phyloP scores from a whole-genome alignment of 2,888 invertebrate genomes.

The Pasiphila rectangulata region DNA sequence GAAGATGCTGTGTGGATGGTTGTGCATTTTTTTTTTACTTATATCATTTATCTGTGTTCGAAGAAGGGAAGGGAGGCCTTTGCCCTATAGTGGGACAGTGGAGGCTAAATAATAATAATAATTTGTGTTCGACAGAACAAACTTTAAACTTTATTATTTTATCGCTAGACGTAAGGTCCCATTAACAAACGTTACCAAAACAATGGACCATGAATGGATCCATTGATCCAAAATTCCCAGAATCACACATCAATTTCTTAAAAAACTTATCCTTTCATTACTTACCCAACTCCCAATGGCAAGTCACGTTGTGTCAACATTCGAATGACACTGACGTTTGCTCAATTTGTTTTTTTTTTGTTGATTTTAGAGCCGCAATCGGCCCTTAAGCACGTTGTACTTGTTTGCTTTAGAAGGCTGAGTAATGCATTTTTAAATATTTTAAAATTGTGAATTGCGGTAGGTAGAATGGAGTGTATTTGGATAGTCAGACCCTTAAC shows the following conservation, averaged over 20 bases:
- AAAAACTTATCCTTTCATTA: too few species aligned
- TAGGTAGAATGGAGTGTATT: slow-evolving; percentile 2
- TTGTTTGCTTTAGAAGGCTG: slow-evolving; percentile 22
- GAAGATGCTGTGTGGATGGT: too few species aligned
- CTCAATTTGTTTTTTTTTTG: slow-evolving; percentile 6
- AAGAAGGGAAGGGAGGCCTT: too few species aligned
- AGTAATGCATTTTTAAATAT: slow-evolving; percentile 40
- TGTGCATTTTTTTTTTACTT: too few species aligned
- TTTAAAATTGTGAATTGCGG: slow-evolving; percentile 23
- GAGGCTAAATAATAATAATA: too few species aligned
- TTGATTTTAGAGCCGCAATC: slow-evolving; percentile 14
- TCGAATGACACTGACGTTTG: background rate
- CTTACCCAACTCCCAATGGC: slow-evolving; percentile 3
- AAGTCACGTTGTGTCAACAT: slow-evolving; percentile 29
- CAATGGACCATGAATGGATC: slow-evolving; percentile 3
- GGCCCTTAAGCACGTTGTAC: slow-evolving; percentile 36
- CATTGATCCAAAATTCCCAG: slow-evolving; percentile 5
- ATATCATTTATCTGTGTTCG: background rate
- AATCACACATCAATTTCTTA: slow-evolving; percentile 8
- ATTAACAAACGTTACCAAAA: background rate
- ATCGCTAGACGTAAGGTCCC: too few species aligned
- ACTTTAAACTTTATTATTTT: too few species aligned
- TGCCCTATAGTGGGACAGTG: too few species aligned
- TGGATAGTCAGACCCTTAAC: background rate
- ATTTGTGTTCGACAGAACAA: too few species aligned